Evolutionary conservation across 1,140 invertebrate genomes (phyloP), one percentile per base, ranked within the genome.

Genomic region (Atta cephalotes): DNA sequence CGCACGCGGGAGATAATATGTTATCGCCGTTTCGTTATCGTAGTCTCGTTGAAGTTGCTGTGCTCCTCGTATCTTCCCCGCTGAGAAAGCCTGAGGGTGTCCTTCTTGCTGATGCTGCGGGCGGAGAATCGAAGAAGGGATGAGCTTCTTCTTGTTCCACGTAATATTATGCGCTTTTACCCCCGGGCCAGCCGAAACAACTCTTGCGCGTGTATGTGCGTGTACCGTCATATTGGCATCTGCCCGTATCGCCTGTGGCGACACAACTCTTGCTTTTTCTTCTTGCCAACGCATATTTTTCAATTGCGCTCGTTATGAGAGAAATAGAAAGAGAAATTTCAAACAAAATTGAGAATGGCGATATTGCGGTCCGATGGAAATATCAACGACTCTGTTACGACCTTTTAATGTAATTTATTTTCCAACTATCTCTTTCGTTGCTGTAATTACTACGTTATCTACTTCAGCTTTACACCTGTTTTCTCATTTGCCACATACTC

Each of bases 181-280:
- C 93, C 91, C 71, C 70, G 68, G 93, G 91, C 65, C 85, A 90
- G 90, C 88, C 89, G 88, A 93, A 94, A 94, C 94, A 92, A 87
- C 90, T 93, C 82, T 90, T 84, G 56, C 68, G 39, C 80, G 56
- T 51, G 31, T 82, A 79, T n/a, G 70, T 77, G 56, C 25, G 70
- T 74, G 56, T 62, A 84, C 56, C 45, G 39, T 84, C 70, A 84
- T 84, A 84, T 84, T 84, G 80, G 80, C 80, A 84, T 90, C 70
- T 56, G 63, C 88, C 84, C 76, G 89, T 80, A 87, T 58, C 21
- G 79, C 89, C 80, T 0, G 39, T 53, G 79, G 89, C 88, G 89
- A 89, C 72, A 62, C 85, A 77, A 51, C 76, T 81, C 66, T 71
- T 62, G 63, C 72, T 80, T 85, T 85, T 80, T 85, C 84, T 80